Conservation (phyloP, 2,888 invertebrate species). For the Podotricha telesiphe region DNA sequence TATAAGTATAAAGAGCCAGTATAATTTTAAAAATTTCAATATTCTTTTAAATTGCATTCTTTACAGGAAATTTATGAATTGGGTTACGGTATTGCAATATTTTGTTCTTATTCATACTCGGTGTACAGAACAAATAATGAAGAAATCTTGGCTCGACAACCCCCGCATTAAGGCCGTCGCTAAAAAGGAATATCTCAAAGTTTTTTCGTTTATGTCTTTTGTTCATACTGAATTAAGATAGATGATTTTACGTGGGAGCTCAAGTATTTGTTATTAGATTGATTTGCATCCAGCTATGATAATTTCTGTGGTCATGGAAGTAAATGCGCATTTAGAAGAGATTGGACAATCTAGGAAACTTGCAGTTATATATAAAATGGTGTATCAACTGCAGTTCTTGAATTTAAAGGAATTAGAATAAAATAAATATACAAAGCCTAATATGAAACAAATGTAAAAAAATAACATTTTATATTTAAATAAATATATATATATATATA, state of each 20-base stretch:
- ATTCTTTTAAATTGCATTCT: slow-evolving; percentile 11
- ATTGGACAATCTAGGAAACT: too few species aligned
- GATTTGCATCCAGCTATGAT: slow-evolving; percentile 14
- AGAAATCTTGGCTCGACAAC: slow-evolving; percentile 30
- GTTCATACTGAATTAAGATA: slow-evolving; percentile 33
- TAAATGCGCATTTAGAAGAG: too few species aligned
- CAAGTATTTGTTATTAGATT: slow-evolving; percentile 21
- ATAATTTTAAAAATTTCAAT: slow-evolving; percentile 16
- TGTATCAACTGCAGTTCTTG: too few species aligned
- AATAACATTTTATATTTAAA: too few species aligned
- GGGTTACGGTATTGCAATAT: slow-evolving; percentile 22
- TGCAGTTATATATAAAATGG: too few species aligned
- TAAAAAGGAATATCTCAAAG: slow-evolving; percentile 29
- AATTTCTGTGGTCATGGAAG: too few species aligned
- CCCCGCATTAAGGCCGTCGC: slow-evolving; percentile 32
- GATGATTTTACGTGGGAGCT: slow-evolving; percentile 19
- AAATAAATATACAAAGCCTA: too few species aligned
- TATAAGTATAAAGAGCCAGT: background rate
- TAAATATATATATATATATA: too few species aligned
- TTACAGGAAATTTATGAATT: slow-evolving; percentile 29
- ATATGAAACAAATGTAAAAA: too few species aligned
- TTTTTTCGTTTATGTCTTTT: slow-evolving; percentile 29
- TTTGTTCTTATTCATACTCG: slow-evolving; percentile 22
- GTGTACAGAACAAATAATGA: slow-evolving; percentile 27
- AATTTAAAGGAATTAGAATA: too few species aligned